phyloP scores from a whole-genome alignment of 2,113 vertebrate genomes.

The Tragelaphus scriptus region DNA sequence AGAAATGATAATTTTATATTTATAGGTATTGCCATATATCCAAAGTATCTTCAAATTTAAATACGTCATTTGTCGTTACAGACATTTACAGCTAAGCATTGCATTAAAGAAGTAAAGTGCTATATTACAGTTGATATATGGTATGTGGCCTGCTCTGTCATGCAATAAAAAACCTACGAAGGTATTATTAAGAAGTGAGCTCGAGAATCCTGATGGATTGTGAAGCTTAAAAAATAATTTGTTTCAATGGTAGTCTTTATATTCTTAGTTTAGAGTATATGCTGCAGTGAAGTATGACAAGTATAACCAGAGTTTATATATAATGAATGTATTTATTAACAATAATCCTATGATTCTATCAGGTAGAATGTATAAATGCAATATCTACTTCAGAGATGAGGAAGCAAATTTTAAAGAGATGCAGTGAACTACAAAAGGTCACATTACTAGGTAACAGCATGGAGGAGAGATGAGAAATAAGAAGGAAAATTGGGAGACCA shows the following conservation, averaged over 20 bases:
- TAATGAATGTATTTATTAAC: background rate
- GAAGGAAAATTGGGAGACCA: background rate
- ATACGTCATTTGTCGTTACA: constrained; percentile 58
- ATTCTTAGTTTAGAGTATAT: background rate
- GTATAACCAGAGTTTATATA: background rate
- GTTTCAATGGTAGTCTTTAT: background rate
- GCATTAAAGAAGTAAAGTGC: constrained; percentile 36
- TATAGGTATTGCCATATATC: constrained; percentile 39
- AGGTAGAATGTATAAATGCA: background rate
- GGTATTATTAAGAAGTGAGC: background rate
- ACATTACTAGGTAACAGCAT: background rate
- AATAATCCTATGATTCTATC: background rate
- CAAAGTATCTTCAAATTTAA: background rate
- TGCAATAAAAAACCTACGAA: constrained; percentile 13
- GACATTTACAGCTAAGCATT: constrained; percentile 45
- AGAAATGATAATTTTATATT: constrained; percentile 52
- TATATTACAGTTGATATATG: constrained; percentile 57
- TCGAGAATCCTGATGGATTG: constrained; percentile 31
- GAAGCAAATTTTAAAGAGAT: background rate
- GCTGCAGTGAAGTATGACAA: background rate
- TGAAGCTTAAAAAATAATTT: constrained; percentile 6
- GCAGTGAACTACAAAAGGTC: background rate
- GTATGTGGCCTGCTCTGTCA: constrained; percentile 44
- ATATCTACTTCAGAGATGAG: background rate
- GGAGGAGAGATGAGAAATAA: background rate